Conservation (phyloP, 2,113 vertebrate species). For the Arvicanthis niloticus region DNA sequence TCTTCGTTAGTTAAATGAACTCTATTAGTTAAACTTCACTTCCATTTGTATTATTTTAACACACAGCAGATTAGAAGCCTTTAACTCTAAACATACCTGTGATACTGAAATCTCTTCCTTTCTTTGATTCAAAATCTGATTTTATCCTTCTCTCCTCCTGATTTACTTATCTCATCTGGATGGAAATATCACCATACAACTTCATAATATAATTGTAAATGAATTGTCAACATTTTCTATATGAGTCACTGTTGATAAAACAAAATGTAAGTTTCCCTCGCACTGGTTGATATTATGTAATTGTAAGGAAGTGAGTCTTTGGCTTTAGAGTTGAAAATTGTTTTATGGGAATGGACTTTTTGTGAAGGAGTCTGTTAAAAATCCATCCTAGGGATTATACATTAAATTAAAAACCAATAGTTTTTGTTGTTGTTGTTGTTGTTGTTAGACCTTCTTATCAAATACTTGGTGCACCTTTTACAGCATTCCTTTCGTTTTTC, state of each 20-base stretch:
- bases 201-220: constrained; percentile 44
- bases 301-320: constrained; percentile 54
- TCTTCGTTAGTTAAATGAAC: constrained; percentile 76
- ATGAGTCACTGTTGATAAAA: constrained; percentile 55
- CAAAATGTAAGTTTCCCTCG: constrained; percentile 43
- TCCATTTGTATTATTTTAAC: constrained; percentile 68
- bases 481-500: constrained; percentile 23
- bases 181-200: constrained; percentile 1
- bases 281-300: constrained; percentile 23
- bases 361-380: constrained; percentile 52
- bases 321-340: constrained; percentile 17
- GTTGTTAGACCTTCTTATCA: constrained; percentile 35
- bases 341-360: constrained; percentile 47
- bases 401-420: constrained; percentile 55
- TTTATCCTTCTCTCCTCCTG: not conserved
- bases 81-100: constrained; percentile 11
- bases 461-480: constrained; percentile 6
- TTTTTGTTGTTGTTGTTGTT: not conserved
- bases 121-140: constrained; percentile 27
- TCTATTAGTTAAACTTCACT: constrained; percentile 77
- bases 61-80: constrained; percentile 17
- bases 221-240: constrained; percentile 52
- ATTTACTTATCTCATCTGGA: not conserved
- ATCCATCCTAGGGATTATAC: not conserved
- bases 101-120: constrained; percentile 35